Conservation (phyloP, 2,113 vertebrate genomes). For the Plestiodon gilberti region DNA sequence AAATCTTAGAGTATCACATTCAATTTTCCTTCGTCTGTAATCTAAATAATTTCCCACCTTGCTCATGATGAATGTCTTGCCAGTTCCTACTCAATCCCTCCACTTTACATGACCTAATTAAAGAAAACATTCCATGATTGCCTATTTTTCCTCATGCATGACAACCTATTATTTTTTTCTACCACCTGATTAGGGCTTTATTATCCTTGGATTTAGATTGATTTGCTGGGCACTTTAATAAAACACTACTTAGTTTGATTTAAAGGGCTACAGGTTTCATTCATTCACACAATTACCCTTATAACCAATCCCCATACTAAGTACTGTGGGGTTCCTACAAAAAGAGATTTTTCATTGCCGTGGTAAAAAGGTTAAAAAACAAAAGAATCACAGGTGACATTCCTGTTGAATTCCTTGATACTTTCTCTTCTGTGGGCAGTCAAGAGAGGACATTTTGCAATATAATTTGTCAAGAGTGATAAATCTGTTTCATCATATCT, state of each 20-base stretch:
- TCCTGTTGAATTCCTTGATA: slow-evolving; percentile 76
- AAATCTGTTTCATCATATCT: slow-evolving; percentile 90
- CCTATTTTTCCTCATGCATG: slow-evolving; percentile 99
- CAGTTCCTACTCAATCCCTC: slow-evolving; percentile 89
- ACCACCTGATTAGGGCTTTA: slow-evolving; percentile 99
- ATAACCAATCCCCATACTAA: slow-evolving; percentile 78
- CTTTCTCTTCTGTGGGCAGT: slow-evolving; percentile 79
- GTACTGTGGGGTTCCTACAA: slow-evolving; percentile 24
- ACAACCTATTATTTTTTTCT: slow-evolving; percentile 99
- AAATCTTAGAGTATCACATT: slow-evolving; percentile 81
- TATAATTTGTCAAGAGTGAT: slow-evolving; percentile 91
- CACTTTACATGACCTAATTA: slow-evolving; percentile 99
- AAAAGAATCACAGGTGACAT: slow-evolving; percentile 89
- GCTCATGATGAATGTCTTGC: slow-evolving; percentile 98
- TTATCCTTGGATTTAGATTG: slow-evolving; percentile 99
- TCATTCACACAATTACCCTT: slow-evolving; percentile 90
- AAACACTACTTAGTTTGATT: slow-evolving; percentile 97
- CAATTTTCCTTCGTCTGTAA: slow-evolving; percentile 88
- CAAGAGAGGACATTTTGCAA: slow-evolving; percentile 79
- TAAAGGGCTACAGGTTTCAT: slow-evolving; percentile 87
- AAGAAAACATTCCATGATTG: slow-evolving; percentile 99
- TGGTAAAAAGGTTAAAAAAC: slow-evolving; percentile 77
- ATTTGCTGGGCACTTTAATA: slow-evolving; percentile 99
- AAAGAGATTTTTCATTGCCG: slow-evolving; percentile 79
- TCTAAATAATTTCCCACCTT: slow-evolving; percentile 99